Base-by-base conservation (phyloP, 2,113 vertebrate genomes). In the Platycercus adscitus region DNA sequence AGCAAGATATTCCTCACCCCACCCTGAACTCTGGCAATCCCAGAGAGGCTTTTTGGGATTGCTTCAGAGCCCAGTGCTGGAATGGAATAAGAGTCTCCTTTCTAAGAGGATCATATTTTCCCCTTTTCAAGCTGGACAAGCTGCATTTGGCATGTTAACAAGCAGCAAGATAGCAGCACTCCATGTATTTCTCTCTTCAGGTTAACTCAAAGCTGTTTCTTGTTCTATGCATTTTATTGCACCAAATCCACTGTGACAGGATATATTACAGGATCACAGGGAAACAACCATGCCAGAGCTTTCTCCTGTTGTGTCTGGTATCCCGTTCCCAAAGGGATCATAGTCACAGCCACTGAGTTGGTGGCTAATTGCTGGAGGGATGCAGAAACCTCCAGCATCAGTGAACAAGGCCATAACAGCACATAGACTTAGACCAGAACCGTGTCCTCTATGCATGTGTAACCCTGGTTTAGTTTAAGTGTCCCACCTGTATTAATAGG, bases 401-500 rank as follows among this genome's bases (percentile, higher is more conserved):
- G 19, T 39, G 65, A 93, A 85, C 16, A 49, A 15, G n/a, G 35
- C 31, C 46, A 35, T 3, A 71, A 72, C 24, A 63, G 7, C 31
- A 46, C 1, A 0, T 0, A 65, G 50, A 19, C 25, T 81, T 56
- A 76, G 43, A 53, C 21, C 49, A 82, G 44, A 1, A 1, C 39
- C 0, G 1, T 11, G 17, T 10, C 29, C 39, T 26, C 79, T 18
- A 10, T 10, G 6, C 10, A 15, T 0, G 2, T 13, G 23, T 12
- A 88, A 41, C 26, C 24, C 25, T 41, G 8, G 10, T 31, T 92
- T 63, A 47, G 28, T 18, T 33, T 47, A 68, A 53, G 31, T 20
- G 20, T 60, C 49, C 53, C 25, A 37, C 19, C 15, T 17, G 6
- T 16, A 17, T 69, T 61, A 80, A 44, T 9, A 61, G 66, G 37